Evolutionary conservation across 2,797 vertebrate species (phyloP).

Genomic region (Amblyraja radiata): DNA sequence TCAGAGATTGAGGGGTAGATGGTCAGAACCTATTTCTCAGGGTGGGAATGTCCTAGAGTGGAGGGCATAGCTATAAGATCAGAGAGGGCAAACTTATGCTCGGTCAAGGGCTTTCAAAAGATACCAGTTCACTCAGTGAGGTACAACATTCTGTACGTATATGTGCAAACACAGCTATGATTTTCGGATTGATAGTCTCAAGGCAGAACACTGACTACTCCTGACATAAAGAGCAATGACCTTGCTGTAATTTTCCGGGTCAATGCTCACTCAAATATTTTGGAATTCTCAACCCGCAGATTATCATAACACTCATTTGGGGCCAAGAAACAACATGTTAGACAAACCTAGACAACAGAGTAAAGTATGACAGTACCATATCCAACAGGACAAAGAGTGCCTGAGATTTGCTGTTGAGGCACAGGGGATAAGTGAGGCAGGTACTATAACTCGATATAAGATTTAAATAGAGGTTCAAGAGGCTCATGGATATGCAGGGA

Average conservation of each 20-base stretch:
- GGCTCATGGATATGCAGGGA: too few relatives aligned
- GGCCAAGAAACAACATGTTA: not conserved
- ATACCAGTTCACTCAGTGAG: not conserved
- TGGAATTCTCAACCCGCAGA: not conserved
- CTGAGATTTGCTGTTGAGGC: too few relatives aligned
- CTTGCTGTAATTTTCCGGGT: not conserved
- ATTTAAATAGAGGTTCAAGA: too few relatives aligned
- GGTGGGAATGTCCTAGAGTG: too few relatives aligned
- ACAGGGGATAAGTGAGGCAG: too few relatives aligned
- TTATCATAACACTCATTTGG: not conserved
- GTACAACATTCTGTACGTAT: not conserved
- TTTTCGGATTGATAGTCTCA: not conserved
- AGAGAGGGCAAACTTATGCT: not conserved
- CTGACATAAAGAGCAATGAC: not conserved
- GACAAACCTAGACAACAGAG: not conserved
- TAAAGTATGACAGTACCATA: not conserved
- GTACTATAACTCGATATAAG: too few relatives aligned
- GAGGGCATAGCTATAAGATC: too few relatives aligned
- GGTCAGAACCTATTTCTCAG: too few relatives aligned
- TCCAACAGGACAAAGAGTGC: not conserved
- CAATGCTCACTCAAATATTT: conserved; percentile 20
- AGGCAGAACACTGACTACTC: too few relatives aligned
- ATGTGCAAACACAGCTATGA: not conserved
- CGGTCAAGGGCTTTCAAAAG: not conserved
- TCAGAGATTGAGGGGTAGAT: too few relatives aligned